phyloP scores from a whole-genome alignment of 2,113 vertebrate genomes.

The Charadrius vociferus region DNA sequence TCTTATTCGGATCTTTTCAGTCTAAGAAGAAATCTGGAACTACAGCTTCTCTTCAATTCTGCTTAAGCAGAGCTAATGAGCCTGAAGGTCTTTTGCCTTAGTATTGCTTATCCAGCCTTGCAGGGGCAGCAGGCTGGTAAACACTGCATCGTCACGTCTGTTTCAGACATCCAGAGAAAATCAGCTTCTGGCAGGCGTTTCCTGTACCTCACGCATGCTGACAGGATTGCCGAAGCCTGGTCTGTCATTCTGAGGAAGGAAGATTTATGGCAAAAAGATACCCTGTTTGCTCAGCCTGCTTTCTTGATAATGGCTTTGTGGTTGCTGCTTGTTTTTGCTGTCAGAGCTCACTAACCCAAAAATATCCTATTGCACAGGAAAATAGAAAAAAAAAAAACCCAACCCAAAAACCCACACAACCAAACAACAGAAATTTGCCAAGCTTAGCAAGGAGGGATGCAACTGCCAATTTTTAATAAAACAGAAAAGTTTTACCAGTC shows the following conservation, averaged over 20 bases:
- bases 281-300: background rate
- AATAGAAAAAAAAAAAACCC: background rate
- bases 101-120: background rate
- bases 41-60: background rate
- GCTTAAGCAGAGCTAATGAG: background rate
- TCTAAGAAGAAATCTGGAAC: background rate
- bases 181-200: slow-evolving; percentile 12
- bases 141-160: too few species aligned
- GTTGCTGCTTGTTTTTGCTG: background rate
- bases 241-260: slow-evolving; percentile 24
- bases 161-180: background rate
- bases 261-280: slow-evolving; percentile 14
- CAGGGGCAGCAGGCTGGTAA: background rate
- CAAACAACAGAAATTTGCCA: background rate
- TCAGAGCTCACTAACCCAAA: background rate
- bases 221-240: background rate
- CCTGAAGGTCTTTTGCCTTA: background rate
- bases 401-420: background rate
- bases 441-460: background rate
- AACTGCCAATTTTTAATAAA: background rate
- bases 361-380: slow-evolving; percentile 12
- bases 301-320: slow-evolving; percentile 46
- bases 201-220: background rate
- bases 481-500: background rate
- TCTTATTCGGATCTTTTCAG: background rate